Conservation (phyloP, 2,113 vertebrate genomes). For the Platycercus adscitus region DNA sequence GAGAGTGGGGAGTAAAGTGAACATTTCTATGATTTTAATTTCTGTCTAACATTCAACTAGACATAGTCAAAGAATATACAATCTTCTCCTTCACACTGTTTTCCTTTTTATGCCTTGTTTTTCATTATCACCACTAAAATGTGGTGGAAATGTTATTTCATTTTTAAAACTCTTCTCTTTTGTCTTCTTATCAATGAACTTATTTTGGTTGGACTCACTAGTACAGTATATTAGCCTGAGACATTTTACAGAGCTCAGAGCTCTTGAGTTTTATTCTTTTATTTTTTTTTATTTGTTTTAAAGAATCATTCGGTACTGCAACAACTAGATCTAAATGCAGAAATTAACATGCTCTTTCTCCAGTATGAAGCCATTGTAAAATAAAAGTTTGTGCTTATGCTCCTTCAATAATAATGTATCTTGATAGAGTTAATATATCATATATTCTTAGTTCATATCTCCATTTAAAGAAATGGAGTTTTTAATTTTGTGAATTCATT, state of each 20-base stretch:
- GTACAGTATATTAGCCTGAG: background rate
- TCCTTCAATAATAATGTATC: background rate
- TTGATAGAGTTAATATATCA: background rate
- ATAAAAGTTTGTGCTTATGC: background rate
- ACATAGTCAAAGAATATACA: background rate
- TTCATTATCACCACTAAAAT: background rate
- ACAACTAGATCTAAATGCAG: background rate
- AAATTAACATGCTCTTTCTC: background rate
- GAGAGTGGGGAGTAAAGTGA: background rate
- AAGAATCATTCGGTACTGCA: background rate
- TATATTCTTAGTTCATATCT: background rate
- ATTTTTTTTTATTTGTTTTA: background rate
- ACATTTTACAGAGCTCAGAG: background rate
- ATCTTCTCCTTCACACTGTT: background rate
- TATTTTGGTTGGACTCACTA: background rate
- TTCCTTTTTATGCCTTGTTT: background rate
- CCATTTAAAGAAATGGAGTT: background rate
- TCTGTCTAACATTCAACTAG: background rate
- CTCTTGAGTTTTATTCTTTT: accelerated
- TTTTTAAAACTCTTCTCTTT: background rate
- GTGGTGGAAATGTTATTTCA: background rate
- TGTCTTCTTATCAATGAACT: background rate
- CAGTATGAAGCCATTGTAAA: background rate
- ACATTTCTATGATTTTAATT: background rate
- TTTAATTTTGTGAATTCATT: background rate